phyloP scores from a whole-genome alignment of 2,888 invertebrate species.

The Himalopsyche japonica region DNA sequence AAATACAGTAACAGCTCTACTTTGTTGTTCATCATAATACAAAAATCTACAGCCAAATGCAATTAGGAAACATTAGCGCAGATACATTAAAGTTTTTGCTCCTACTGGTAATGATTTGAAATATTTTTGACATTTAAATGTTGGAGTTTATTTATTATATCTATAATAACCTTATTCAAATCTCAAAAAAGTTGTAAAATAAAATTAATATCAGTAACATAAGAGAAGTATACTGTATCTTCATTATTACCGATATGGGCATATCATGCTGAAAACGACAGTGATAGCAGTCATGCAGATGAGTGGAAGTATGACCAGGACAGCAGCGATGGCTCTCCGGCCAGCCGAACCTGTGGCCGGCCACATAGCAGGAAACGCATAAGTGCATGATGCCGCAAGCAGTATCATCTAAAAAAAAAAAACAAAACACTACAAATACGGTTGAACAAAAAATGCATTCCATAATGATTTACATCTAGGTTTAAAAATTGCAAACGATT shows the following conservation, averaged over 20 bases:
- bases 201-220: no score
- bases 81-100: no score
- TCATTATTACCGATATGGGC: constrained; percentile 49
- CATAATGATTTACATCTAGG: not conserved
- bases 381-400: constrained; percentile 50
- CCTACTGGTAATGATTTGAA: no score
- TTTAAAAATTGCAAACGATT: not conserved
- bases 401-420: constrained; percentile 48
- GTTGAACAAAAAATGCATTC: not conserved
- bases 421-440: constrained; percentile 7
- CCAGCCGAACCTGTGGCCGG: constrained; percentile 44
- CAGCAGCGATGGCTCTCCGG: constrained; percentile 45
- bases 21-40: no score
- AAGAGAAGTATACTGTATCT: no score
- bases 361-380: constrained; percentile 50
- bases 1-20: no score
- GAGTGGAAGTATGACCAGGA: constrained; percentile 48
- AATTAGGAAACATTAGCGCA: no score
- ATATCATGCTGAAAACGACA: constrained; percentile 52
- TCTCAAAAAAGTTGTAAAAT: no score
- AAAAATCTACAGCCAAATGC: no score
- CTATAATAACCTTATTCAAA: no score
- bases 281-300: constrained; percentile 48
- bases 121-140: no score
- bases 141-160: no score